Evolutionary conservation across 2,113 vertebrate species (phyloP).

Genomic region (Gavialis gangeticus): DNA sequence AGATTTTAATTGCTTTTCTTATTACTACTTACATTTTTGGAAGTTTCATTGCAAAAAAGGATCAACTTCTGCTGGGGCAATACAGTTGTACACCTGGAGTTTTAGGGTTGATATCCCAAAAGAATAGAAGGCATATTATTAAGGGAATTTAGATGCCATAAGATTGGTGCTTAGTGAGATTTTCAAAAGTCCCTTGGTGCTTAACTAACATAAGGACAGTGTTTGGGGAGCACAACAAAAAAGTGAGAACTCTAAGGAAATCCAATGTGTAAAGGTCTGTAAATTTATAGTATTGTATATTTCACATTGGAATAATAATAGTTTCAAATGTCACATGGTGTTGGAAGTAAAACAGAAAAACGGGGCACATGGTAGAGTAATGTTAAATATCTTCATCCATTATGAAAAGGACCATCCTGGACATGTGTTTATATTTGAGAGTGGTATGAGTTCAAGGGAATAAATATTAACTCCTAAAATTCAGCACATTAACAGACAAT

Average conservation of each 20-base stretch:
- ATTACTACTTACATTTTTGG: background rate
- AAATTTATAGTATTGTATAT: background rate
- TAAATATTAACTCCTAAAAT: background rate
- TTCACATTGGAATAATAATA: background rate
- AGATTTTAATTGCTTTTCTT: background rate
- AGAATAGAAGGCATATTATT: accelerated
- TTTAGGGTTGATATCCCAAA: background rate
- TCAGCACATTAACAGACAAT: background rate
- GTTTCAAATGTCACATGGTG: background rate
- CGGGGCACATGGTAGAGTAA: background rate
- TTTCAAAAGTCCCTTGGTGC: accelerated
- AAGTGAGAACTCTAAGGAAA: background rate
- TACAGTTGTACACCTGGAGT: background rate
- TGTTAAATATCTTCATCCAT: background rate
- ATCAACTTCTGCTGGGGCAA: background rate
- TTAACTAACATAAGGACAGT: background rate
- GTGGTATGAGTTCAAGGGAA: background rate
- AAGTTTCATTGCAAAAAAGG: background rate
- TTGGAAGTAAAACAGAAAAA: background rate
- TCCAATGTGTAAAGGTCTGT: background rate
- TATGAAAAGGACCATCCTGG: background rate
- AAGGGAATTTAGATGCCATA: accelerated
- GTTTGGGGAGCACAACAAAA: background rate
- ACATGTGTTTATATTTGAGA: background rate
- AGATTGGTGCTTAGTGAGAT: accelerated